A percentile compares a stretch with the other conserved stretches of the same genome.
phyloP scores from a whole-genome alignment of 1,140 invertebrate species.

The Apis florea region DNA sequence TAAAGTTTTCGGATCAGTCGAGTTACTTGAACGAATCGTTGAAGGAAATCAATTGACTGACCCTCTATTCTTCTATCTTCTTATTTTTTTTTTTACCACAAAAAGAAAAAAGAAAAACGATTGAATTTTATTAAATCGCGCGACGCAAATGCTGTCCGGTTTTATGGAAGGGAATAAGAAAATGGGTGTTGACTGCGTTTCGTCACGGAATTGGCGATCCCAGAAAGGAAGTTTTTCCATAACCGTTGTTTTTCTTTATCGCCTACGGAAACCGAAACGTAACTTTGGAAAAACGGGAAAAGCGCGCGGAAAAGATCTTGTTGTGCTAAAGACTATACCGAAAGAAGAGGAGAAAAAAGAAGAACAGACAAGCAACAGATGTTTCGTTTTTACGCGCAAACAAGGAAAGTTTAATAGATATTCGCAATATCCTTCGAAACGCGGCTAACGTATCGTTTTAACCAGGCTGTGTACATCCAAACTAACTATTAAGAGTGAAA shows the following conservation, averaged over 20 bases:
- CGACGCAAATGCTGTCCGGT: neutral
- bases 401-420: neutral
- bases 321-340: conserved; percentile 2
- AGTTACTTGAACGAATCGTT: no score
- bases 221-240: conserved; percentile 37
- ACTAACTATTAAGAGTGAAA: neutral
- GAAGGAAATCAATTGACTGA: no score
- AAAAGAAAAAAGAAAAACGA: neutral
- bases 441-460: neutral
- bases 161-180: conserved; percentile 17
- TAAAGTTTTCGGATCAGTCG: no score
- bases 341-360: neutral
- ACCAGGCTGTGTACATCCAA: no score
- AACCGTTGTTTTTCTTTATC: conserved; percentile 5
- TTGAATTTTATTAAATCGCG: conserved; percentile 24
- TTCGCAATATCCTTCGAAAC: neutral
- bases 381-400: neutral
- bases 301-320: conserved; percentile 1
- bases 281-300: conserved; percentile 9
- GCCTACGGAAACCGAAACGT: conserved; percentile 7
- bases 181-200: conserved; percentile 26
- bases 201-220: conserved; percentile 20
- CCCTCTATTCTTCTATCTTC: neutral
- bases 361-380: conserved; percentile 8
- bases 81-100: neutral